Percentiles rank a stretch among this genome's conserved stretches.
phyloP scores from a whole-genome alignment of 2,888 invertebrate species.

The Chaitophorus viminalis region DNA sequence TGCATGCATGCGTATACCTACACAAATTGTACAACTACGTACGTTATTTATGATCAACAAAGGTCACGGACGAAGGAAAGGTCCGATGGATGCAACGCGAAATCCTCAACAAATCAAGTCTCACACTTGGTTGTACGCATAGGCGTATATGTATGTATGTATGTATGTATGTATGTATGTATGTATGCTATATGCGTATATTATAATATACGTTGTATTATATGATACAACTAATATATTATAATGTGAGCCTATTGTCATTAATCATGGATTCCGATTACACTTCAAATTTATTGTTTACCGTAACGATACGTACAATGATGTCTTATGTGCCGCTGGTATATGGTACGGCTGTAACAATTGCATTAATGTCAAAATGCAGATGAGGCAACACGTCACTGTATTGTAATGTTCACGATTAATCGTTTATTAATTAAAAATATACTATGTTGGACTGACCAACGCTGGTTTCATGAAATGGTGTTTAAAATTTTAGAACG shows the following conservation, averaged over 20 bases:
- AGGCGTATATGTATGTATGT: too few relatives aligned
- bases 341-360: neutral
- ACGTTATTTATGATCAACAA: constrained; percentile 38
- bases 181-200: too few relatives aligned
- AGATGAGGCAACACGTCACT: neutral
- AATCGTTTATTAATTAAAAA: neutral
- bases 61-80: constrained; percentile 48
- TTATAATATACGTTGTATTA: neutral
- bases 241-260: neutral
- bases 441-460: neutral
- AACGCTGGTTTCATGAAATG: too few relatives aligned
- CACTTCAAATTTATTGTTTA: constrained; percentile 20
- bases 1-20: neutral
- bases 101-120: constrained; percentile 24
- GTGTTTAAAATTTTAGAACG: too few relatives aligned
- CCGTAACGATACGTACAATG: neutral
- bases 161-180: too few relatives aligned
- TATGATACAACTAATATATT: neutral
- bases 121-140: neutral
- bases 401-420: neutral
- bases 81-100: constrained; percentile 3
- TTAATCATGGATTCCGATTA: constrained; percentile 21
- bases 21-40: constrained; percentile 21
- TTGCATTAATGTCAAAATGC: neutral
- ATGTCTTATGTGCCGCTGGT: neutral